Conservation (phyloP, 2,797 vertebrate species). For the Sarcophilus harrisii region DNA sequence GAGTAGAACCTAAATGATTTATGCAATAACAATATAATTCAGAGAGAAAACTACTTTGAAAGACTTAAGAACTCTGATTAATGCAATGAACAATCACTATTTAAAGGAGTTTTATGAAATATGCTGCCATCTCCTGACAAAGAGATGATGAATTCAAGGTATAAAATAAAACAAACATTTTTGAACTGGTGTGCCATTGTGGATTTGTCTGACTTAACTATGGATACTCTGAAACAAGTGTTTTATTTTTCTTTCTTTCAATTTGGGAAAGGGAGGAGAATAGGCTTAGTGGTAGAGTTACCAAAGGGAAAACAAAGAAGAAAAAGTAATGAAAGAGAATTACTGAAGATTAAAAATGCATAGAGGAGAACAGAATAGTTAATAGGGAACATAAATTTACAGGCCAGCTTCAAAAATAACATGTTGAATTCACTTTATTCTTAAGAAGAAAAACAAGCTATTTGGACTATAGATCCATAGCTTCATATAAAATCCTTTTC, state of each 20-base stretch:
- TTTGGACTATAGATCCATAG: not conserved
- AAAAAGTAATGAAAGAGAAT: not conserved
- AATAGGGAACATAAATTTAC: not conserved
- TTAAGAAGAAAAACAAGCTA: not conserved
- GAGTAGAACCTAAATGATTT: not conserved
- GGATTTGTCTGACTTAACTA: not conserved
- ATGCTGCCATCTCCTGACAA: not conserved
- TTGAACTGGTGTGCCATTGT: not conserved
- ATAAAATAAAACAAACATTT: not conserved
- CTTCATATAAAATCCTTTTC: not conserved
- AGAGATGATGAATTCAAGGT: not conserved
- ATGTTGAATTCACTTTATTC: not conserved
- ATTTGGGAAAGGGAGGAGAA: not conserved
- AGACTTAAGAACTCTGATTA: not conserved
- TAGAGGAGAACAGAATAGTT: not conserved
- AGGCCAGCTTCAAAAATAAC: not conserved
- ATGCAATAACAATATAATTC: not conserved
- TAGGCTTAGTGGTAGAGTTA: not conserved
- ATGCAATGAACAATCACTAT: not conserved
- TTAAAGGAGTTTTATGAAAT: not conserved
- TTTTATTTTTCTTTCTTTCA: not conserved
- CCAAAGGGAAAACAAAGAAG: not conserved
- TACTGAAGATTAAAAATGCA: not conserved
- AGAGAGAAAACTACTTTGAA: not conserved
- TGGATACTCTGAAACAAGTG: not conserved